Evolutionary conservation across 2,797 vertebrate genomes (phyloP), one percentile per base, ranked within the genome.

Genomic region (Pagetopsis macropterus): DNA sequence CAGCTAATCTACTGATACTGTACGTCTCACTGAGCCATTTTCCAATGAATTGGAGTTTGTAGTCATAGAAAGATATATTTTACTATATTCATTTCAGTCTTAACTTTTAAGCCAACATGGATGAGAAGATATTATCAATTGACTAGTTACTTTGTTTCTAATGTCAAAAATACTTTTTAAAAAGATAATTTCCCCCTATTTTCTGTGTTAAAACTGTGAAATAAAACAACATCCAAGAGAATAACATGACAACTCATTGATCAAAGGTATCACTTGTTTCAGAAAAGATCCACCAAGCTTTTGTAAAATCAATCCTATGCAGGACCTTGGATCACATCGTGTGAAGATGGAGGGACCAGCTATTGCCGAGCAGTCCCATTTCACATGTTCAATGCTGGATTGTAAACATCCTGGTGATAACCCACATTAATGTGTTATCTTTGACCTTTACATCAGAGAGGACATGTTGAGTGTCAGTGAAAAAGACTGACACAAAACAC

Each of bases 401-500:
- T 60, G 31, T 51, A 65, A 65, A 61, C 27, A 56, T 75, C 12
- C 57, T 15, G 33, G n/a, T 56, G 12, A 62, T 27, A 21, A 58
- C 4, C 31, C 52, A 31, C 52, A 31, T 9, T 54, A 14, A 14
- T 48, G 23, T 59, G 43, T 23, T 41, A 65, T 65, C 33, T 48
- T 45, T 72, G 71, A 76, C 45, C 52, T 56, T 45, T 69, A 46
- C 60, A 50, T 70, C 14, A 74, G 11, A 23, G 11, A 62, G 43
- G 61, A 27, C 4, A 46, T 10, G 11, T 33, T 59, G 16, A 59
- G 15, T 27, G 55, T 54, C 43, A 67, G 21, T 58, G 9, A 45
- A 60, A 48, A 21, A 64, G 13, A 6, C n/a, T 55, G 41, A 66
- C 10, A 49, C 13, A 6, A 44, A 49, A 69, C 9, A 0, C 27